Evolutionary conservation across 2,888 invertebrate species (phyloP), one percentile per base, ranked within the genome.

Genomic region (Zonitis immaculata): DNA sequence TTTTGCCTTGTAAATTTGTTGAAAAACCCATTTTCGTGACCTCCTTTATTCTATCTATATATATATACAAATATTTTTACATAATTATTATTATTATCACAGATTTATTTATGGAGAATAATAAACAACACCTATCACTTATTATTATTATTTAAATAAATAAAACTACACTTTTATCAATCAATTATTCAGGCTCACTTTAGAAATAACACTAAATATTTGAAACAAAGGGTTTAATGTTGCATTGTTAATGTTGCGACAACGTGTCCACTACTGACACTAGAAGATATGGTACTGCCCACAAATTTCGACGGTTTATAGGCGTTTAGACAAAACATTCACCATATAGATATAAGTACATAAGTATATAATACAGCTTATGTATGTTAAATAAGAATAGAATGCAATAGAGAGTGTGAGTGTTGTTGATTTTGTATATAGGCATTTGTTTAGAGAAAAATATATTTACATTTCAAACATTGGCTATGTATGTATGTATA

Each of bases 1-100:
- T 85, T 70, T 90, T 88, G 66, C 92, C 91, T 77, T 93, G 89
- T 51, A 93, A 83, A 72, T 87, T 88, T 65, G 87, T 83, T 61
- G 93, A 91, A 78, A 94, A 95, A 65, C 93, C 89, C 90, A 91
- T 90, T 62, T 47, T 62, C 58, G 7, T 42, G 2, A 14, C 14
- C 6, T 35, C 14, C 6, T 16, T 35, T n/a, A n/a, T n/a, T n/a
- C n/a, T n/a, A n/a, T n/a, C n/a, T n/a, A n/a, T n/a, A n/a, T n/a
- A n/a, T n/a, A n/a, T n/a, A n/a, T n/a, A n/a, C 8, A 26, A 7
- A 8, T 26, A 6, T 26, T 26, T n/a, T 7, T 26, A 26, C 26
- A 26, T 26, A 6, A 26, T 26, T 7, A 8, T 26, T 26, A 26
- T 26, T 1, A 7, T 26, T 26, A 26, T 26, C 26, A 26, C 26